These are phyloP conservation scores for Rhynchotus rufescens DNA, from an alignment of 2,797 vertebrate genomes.

Conservation along the genomic window DNA sequence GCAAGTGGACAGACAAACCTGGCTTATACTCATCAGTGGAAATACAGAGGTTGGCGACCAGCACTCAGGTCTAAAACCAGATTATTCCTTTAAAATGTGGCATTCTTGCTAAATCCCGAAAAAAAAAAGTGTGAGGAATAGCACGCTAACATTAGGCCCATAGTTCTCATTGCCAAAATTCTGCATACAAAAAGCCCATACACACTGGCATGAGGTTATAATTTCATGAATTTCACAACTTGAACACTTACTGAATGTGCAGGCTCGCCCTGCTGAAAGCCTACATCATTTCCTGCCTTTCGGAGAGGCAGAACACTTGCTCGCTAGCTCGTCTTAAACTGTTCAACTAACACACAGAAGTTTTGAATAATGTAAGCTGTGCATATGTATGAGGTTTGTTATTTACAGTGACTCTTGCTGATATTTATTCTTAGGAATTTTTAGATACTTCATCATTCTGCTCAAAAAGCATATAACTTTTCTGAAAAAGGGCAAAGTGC, in stretches of 20 bases:
- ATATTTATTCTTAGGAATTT: slow-evolving; percentile 3
- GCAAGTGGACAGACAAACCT: neutral
- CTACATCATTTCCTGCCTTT: slow-evolving; percentile 18
- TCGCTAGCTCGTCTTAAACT: neutral
- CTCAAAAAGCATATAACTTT: neutral
- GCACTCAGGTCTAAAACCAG: neutral
- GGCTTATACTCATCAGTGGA: neutral
- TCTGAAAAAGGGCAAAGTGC: neutral
- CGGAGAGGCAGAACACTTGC: neutral
- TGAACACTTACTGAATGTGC: neutral
- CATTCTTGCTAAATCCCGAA: neutral
- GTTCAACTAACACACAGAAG: neutral
- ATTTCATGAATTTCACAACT: neutral
- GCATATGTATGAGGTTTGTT: neutral
- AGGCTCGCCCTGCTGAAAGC: slow-evolving; percentile 2
- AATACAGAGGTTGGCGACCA: neutral
- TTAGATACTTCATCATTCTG: neutral
- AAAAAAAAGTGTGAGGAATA: neutral
- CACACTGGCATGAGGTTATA: neutral
- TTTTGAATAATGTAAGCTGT: slow-evolving; percentile 19
- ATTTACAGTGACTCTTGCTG: neutral
- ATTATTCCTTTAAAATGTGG: neutral
- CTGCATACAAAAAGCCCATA: neutral
- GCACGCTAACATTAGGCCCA: neutral
- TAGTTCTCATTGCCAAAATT: neutral